Evolutionary conservation across 2,797 vertebrate species (phyloP).

Genomic region (Tapera naevia): DNA sequence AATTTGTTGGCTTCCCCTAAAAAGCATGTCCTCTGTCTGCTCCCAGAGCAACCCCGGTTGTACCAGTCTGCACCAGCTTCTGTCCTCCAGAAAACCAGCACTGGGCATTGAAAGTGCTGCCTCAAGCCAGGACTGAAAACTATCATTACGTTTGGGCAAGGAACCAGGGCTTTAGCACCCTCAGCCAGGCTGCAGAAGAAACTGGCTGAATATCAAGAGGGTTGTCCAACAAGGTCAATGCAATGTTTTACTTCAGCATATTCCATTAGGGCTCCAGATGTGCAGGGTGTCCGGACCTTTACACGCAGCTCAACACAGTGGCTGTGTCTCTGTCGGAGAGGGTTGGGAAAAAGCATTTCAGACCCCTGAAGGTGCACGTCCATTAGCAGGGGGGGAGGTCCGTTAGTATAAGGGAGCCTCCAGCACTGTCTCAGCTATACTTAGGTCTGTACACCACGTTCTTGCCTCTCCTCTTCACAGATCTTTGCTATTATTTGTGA

Average conservation of each 20-base stretch:
- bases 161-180: background rate
- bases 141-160: background rate
- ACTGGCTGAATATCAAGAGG: background rate
- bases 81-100: background rate
- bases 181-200: background rate
- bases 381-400: background rate
- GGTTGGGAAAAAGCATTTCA: background rate
- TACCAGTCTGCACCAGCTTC: background rate
- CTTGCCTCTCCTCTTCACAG: background rate
- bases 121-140: background rate
- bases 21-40: background rate
- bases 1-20: background rate
- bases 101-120: background rate
- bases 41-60: background rate
- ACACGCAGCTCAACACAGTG: rapidly evolving
- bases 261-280: background rate
- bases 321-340: background rate
- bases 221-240: background rate
- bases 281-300: rapidly evolving
- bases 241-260: background rate
- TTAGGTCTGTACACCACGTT: background rate
- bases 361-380: background rate
- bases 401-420: background rate
- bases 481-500: background rate
- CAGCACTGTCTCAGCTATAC: background rate